Percentiles rank a stretch among this genome's conserved stretches.
These are phyloP conservation scores for Timema podura DNA, from an alignment of 2,888 invertebrate genomes.

Conservation along the genomic window DNA sequence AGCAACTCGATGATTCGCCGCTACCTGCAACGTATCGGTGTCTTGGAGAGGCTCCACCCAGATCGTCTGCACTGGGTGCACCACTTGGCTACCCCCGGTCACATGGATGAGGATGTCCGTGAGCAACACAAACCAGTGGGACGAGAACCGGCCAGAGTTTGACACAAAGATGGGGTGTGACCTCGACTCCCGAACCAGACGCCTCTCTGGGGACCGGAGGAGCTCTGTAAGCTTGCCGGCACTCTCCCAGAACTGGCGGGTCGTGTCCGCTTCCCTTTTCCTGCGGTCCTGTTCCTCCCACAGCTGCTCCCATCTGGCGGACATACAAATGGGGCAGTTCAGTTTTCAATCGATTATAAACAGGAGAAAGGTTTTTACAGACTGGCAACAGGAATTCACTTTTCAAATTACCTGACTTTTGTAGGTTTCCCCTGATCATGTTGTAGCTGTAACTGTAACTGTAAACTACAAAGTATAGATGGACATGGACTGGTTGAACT, in stretches of 20 bases:
- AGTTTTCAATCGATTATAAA: too few relatives aligned
- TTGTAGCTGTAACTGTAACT: too few relatives aligned
- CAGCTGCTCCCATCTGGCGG: slow-evolving; percentile 51
- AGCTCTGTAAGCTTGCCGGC: slow-evolving; percentile 60
- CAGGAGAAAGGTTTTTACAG: too few relatives aligned
- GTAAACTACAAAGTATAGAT: too few relatives aligned
- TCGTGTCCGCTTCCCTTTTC: slow-evolving; percentile 60
- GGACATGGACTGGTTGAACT: too few relatives aligned
- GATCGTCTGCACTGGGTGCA: slow-evolving; percentile 66
- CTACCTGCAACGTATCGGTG: slow-evolving; percentile 55
- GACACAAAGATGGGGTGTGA: slow-evolving; percentile 63
- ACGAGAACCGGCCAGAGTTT: slow-evolving; percentile 68
- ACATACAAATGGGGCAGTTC: too few relatives aligned
- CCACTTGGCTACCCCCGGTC: slow-evolving; percentile 59
- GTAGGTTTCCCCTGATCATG: too few relatives aligned
- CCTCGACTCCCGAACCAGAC: slow-evolving; percentile 75
- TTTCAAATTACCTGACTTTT: too few relatives aligned
- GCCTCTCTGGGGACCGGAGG: slow-evolving; percentile 60
- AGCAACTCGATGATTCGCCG: slow-evolving; percentile 11
- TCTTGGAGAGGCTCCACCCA: slow-evolving; percentile 77
- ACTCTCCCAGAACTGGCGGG: slow-evolving; percentile 70
- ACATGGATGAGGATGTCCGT: slow-evolving; percentile 77
- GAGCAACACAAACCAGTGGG: slow-evolving; percentile 76
- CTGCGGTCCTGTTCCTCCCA: slow-evolving; percentile 58
- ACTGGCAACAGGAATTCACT: too few relatives aligned